Percentiles rank a stretch among this genome's conserved stretches.
Conservation (phyloP, 1,140 invertebrate species). For the Drosophila grimshawi region DNA sequence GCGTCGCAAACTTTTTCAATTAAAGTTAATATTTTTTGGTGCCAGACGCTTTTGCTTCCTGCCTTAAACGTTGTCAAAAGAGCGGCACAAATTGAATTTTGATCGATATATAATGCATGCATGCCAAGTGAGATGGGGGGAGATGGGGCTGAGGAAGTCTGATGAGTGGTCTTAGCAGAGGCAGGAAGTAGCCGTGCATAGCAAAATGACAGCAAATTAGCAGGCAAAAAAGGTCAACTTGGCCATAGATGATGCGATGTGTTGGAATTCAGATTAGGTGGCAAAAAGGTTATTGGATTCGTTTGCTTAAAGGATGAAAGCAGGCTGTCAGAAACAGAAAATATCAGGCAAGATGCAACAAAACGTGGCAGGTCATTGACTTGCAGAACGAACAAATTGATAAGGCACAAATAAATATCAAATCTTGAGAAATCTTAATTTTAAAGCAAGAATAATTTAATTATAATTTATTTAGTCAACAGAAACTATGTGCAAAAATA, state of each 20-base stretch:
- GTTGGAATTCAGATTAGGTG: background rate
- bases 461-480: background rate
- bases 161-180: slow-evolving; percentile 52
- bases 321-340: background rate
- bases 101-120: slow-evolving; percentile 79
- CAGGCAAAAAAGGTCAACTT: too few species aligned
- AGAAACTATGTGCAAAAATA: too few species aligned
- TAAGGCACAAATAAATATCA: background rate
- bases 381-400: background rate
- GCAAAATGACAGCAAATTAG: too few species aligned
- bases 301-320: slow-evolving; percentile 15
- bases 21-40: slow-evolving; percentile 71
- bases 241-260: too few species aligned
- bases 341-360: background rate
- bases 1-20: slow-evolving; percentile 80
- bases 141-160: background rate
- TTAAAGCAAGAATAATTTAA: background rate
- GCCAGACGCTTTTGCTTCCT: slow-evolving; percentile 19
- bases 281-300: background rate
- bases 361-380: background rate
- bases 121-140: background rate
- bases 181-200: slow-evolving; percentile 29
- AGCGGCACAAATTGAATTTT: slow-evolving; percentile 81
- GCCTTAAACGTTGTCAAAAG: slow-evolving; percentile 70
- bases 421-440: background rate